These are phyloP conservation scores for Atractosteus spatula DNA, from an alignment of 2,113 vertebrate genomes.

Conservation along the genomic window DNA sequence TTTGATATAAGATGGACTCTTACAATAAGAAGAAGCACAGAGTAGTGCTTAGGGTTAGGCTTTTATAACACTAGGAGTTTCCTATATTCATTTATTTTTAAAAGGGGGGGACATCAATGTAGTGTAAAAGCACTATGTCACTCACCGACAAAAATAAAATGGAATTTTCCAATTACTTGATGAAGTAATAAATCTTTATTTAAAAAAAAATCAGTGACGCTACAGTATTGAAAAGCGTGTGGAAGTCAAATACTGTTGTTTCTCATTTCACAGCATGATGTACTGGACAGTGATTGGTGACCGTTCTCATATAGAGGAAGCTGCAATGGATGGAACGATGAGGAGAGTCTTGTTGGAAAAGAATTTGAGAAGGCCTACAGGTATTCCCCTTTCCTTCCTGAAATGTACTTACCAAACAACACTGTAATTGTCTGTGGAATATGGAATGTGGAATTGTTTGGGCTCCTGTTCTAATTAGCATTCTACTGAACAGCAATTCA, in stretches of 20 bases:
- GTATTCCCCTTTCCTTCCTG: conserved; percentile 49
- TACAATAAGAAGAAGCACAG: too few species aligned
- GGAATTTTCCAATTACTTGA: too few species aligned
- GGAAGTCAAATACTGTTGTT: not conserved
- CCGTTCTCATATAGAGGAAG: conserved; percentile 92
- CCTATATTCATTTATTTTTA: too few species aligned
- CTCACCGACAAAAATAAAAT: too few species aligned
- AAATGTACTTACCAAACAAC: conserved; percentile 13
- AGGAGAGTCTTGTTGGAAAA: conserved; percentile 89
- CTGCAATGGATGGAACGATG: conserved; percentile 92
- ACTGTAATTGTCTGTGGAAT: not conserved
- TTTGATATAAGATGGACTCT: too few species aligned
- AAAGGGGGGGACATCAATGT: too few species aligned
- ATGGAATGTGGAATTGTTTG: not conserved
- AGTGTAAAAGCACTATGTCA: too few species aligned
- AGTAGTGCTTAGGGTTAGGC: too few species aligned
- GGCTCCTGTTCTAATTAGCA: not conserved
- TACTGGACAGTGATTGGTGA: conserved; percentile 97
- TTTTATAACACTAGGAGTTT: too few species aligned
- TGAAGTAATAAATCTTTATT: too few species aligned
- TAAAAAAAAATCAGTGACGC: too few species aligned
- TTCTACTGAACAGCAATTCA: not conserved
- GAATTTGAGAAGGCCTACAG: conserved; percentile 90
- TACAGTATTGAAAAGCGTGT: too few species aligned
- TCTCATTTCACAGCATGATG: conserved; percentile 81